Percentiles rank a stretch among this genome's conserved stretches.
phyloP scores from a whole-genome alignment of 1,140 invertebrate genomes.

The Leptoteleia sp. region DNA sequence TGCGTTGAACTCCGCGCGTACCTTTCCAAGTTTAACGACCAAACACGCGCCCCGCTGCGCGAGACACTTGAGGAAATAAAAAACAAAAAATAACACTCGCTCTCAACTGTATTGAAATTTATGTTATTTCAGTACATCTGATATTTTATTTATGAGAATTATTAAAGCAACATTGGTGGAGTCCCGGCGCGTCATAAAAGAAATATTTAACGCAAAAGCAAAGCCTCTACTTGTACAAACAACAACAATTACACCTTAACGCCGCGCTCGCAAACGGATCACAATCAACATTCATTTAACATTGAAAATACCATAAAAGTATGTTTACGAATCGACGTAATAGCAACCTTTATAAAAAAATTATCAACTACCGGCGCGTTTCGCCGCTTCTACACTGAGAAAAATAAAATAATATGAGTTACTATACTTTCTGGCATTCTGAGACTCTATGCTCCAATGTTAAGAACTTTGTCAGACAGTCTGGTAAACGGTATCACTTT shows the following conservation, averaged over 20 bases:
- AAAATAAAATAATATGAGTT: too few species aligned
- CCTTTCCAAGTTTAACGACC: conserved; percentile 55
- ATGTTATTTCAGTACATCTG: conserved; percentile 44
- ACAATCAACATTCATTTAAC: background rate
- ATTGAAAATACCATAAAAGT: conserved; percentile 8
- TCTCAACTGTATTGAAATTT: conserved; percentile 40
- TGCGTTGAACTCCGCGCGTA: conserved; percentile 26
- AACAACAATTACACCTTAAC: too few species aligned
- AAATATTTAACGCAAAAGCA: conserved; percentile 23
- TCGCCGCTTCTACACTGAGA: too few species aligned
- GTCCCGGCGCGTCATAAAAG: background rate
- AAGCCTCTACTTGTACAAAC: background rate
- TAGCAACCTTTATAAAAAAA: too few species aligned
- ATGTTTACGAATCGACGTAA: conserved; percentile 2
- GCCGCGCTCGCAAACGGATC: too few species aligned
- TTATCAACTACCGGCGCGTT: background rate
- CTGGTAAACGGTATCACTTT: too few species aligned
- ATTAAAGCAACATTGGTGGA: conserved; percentile 31
- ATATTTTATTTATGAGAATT: conserved; percentile 50
- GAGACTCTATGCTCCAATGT: too few species aligned
- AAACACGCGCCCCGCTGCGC: conserved; percentile 45
- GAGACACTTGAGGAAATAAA: conserved; percentile 28
- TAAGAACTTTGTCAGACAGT: too few species aligned
- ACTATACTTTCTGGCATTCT: too few species aligned
- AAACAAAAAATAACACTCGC: conserved; percentile 53